Percentiles rank a stretch among this genome's conserved stretches.
These are phyloP conservation scores for Kryptolebias ocellatus DNA, from an alignment of 2,797 vertebrate genomes.

Conservation along the genomic window DNA sequence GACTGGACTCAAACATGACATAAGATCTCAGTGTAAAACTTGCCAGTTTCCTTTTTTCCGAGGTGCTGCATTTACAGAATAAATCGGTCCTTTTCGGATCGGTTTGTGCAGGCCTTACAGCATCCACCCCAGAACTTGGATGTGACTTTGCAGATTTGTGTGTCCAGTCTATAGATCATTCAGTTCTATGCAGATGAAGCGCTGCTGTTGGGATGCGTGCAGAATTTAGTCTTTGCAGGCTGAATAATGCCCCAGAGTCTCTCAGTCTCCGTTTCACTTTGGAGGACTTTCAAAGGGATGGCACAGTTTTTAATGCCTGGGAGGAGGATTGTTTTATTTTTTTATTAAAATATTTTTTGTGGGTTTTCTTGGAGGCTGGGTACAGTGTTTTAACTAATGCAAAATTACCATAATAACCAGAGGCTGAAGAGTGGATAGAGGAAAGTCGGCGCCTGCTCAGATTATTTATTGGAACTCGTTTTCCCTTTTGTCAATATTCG, in stretches of 20 bases:
- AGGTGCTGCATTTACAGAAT: no score
- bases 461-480: slow-evolving; percentile 7
- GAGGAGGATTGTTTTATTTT: slow-evolving; percentile 22
- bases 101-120: neutral
- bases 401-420: slow-evolving; percentile 37
- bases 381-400: slow-evolving; percentile 34
- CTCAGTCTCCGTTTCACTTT: slow-evolving; percentile 65
- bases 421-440: slow-evolving; percentile 12
- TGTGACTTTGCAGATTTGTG: slow-evolving; percentile 39
- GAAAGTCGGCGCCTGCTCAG: slow-evolving; percentile 37
- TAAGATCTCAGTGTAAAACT: no score
- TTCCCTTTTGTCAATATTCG: no score
- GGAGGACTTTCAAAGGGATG: slow-evolving; percentile 46
- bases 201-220: slow-evolving; percentile 51
- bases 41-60: no score
- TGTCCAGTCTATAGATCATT: slow-evolving; percentile 30
- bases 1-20: neutral
- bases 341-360: slow-evolving; percentile 7
- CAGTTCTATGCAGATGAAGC: slow-evolving; percentile 37
- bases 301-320: slow-evolving; percentile 42
- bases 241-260: slow-evolving; percentile 67
- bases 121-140: neutral
- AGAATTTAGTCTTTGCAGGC: slow-evolving; percentile 33
- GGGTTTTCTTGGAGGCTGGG: slow-evolving; percentile 16
- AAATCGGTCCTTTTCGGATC: neutral